Conservation (phyloP, 2,888 invertebrate genomes). For the Caenorhabditis angaria region DNA sequence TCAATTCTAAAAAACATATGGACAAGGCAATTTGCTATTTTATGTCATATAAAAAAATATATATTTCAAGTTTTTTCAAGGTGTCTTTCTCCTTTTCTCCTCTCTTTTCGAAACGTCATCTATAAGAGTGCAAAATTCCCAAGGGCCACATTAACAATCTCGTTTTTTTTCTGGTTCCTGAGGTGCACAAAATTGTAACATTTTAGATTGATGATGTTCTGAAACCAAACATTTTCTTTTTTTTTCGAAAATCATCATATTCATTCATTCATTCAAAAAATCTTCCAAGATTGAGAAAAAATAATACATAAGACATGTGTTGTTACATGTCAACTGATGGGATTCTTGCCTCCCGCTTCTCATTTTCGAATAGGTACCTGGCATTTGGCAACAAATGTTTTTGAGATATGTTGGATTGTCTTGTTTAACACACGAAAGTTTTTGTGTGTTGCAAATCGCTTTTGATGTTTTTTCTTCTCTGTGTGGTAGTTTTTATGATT, state of each 20-base stretch:
- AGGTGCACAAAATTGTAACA: background rate
- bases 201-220: background rate
- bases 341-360: too few relatives aligned
- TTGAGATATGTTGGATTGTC: background rate
- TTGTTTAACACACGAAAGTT: background rate
- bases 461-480: background rate
- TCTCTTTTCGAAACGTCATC: background rate
- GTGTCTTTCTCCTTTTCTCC: background rate
- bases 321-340: slow-evolving; percentile 1
- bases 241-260: background rate
- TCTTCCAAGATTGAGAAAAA: too few relatives aligned
- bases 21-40: slow-evolving; percentile 4
- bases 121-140: background rate
- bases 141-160: background rate
- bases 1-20: background rate
- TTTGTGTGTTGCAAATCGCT: too few relatives aligned
- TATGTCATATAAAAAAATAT: background rate
- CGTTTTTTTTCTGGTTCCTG: background rate
- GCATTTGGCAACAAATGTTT: background rate
- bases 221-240: background rate
- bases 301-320: slow-evolving; percentile 1
- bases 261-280: background rate
- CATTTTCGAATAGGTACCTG: background rate
- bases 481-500: background rate
- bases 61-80: background rate